Evolutionary conservation across 2,113 vertebrate species (phyloP), one percentile per base, ranked within the genome.

Genomic region (Carassius carassius): DNA sequence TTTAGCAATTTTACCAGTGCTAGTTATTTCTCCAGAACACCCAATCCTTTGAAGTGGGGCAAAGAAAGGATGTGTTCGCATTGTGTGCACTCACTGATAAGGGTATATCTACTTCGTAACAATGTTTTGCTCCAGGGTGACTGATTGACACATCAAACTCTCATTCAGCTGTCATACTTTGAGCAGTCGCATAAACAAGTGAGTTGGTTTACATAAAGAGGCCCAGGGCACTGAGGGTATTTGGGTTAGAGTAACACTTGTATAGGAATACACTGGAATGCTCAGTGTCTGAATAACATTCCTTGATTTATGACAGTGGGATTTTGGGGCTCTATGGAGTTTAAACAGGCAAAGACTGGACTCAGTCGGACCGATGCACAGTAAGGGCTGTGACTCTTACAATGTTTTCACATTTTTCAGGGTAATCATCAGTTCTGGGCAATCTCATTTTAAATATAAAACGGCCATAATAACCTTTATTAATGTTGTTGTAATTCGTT

Each of bases 231-330:
- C 67, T 21, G 35, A n/a, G 35, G 67, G 19, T n/a, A 0, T 70
- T 70, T 70, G 35, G 41, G 37, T 23, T 44, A 5, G n/a, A 47
- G 70, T 47, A 13, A 23, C 37, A 1, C 70, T 7, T 44, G 70
- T 47, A 14, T 14, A 41, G 67, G 35, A 70, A 70, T 41, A 70
- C 65, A 35, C 19, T 23, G 70, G 70, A 74, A 74, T 74, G 41
- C 41, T 70, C 4, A 13, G 41, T 49, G n/a, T 49, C 41, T 13
- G n/a, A 49, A 47, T 4, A 47, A 74, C 41, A 25, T 49, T 49
- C n/a, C 70, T 49, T 74, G 70, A 74, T 74, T 74, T 74, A 74
- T 74, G 70, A 25, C 41, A 74, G 70, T 49, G 70, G 70, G 41
- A 23, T 74, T 74, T 74, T 74, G 41, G 16, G 41, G 13, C 41